Evolutionary conservation across 2,888 invertebrate genomes (phyloP), one percentile per base, ranked within the genome.

Genomic region (Synergus japonicus): DNA sequence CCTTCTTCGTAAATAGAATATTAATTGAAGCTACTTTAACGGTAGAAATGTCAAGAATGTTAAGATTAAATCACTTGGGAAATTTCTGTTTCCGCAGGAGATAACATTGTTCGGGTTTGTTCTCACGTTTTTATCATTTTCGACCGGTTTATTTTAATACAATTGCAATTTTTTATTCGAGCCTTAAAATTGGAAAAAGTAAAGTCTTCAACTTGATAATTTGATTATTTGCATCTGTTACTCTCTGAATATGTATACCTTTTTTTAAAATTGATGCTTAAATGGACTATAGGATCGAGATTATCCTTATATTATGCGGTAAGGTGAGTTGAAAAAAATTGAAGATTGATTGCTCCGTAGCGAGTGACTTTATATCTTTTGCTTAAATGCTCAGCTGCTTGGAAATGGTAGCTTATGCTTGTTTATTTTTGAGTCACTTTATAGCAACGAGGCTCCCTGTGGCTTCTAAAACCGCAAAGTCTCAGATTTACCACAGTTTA

Each of bases 111-210:
- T 79, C 63, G 46, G 69, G 15, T 78, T 43, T 82, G 78, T 85
- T 86, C 87, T 80, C 87, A 86, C 82, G 83, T 80, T 81, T 60
- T 79, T 76, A 44, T 83, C 80, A 83, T 83, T 84, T 81, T 64
- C 29, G 49, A 69, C 29, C 22, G 29, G 37, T 37, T 22, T 67
- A 73, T 73, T 73, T 73, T 54, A 54, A 73, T 73, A 73, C 69
- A 73, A 15, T 49, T 54, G n/a, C 29, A 54, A 37, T 73, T 73
- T 3, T 69, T 49, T 29, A 4, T 49, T 15, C 37, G 10, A 54
- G n/a, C 54, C 49, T 54, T 54, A n/a, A 9, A 58, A 54, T 58
- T 73, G 10, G 9, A 54, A 37, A 5, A n/a, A 49, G 22, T n/a
- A 73, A 73, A 29, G 37, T 37, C 37, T 49, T 29, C 12, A 12